A percentile compares a stretch with the other conserved stretches of the same genome.
phyloP scores from a whole-genome alignment of 2,797 vertebrate species.

The Sciurus vulgaris region DNA sequence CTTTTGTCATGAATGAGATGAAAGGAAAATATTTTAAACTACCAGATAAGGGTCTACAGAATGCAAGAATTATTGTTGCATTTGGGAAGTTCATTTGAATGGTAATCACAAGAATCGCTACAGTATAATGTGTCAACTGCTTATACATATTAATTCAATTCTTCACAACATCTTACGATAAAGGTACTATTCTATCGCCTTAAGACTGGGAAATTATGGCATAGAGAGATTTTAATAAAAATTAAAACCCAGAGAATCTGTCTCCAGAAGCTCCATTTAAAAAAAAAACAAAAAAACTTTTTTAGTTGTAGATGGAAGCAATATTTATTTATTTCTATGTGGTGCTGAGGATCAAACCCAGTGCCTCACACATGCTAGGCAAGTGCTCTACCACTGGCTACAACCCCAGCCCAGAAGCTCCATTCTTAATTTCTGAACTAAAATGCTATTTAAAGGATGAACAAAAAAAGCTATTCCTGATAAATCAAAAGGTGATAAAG shows the following conservation, averaged over 20 bases:
- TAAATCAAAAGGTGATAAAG: background rate
- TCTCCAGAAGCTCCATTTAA: no score
- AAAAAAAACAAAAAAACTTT: no score
- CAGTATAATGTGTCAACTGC: background rate
- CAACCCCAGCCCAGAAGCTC: no score
- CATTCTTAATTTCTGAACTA: conserved; percentile 26
- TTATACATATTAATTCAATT: background rate
- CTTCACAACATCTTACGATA: background rate
- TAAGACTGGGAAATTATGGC: background rate
- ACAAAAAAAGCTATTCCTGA: background rate
- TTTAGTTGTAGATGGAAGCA: no score
- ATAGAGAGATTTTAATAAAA: no score
- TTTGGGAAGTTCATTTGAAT: background rate
- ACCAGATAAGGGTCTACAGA: background rate
- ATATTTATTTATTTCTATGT: no score
- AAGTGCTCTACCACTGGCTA: no score
- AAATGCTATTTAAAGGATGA: background rate
- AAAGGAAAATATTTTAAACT: background rate
- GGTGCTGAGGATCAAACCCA: no score
- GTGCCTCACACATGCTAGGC: no score
- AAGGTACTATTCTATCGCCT: background rate
- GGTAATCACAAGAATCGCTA: background rate
- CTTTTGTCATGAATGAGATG: background rate
- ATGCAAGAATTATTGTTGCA: background rate
- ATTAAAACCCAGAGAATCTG: no score